phyloP scores from a whole-genome alignment of 2,888 invertebrate genomes.

The Amiota minor region DNA sequence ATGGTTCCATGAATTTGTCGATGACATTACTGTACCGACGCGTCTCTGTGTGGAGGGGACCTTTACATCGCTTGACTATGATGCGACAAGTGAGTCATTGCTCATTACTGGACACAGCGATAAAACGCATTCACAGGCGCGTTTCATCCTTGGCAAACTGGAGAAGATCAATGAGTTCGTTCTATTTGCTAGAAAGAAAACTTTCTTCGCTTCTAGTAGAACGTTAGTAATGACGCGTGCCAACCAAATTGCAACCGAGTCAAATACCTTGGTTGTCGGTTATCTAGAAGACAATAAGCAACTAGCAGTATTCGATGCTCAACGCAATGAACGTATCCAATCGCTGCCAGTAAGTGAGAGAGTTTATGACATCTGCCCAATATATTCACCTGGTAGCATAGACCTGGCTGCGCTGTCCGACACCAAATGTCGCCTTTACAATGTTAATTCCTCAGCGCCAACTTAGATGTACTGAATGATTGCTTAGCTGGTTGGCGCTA shows the following conservation, averaged over 20 bases:
- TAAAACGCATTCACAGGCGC: conserved; percentile 74
- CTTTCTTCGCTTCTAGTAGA: conserved; percentile 80
- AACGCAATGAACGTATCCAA: conserved; percentile 75
- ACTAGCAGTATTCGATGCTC: conserved; percentile 79
- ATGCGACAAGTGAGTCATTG: conserved; percentile 78
- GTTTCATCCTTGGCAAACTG: conserved; percentile 76
- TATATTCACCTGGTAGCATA: conserved; percentile 74
- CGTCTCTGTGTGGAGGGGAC: conserved; percentile 81
- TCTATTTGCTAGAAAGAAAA: conserved; percentile 76
- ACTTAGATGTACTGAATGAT: not conserved
- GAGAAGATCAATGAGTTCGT: conserved; percentile 75
- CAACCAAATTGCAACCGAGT: conserved; percentile 72
- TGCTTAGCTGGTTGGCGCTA: too few relatives aligned
- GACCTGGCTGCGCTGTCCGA: conserved; percentile 80
- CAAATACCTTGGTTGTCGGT: conserved; percentile 80
- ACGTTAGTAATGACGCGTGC: conserved; percentile 79
- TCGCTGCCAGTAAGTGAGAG: conserved; percentile 79
- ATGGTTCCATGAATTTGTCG: conserved; percentile 78
- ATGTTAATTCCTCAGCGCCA: conserved; percentile 67
- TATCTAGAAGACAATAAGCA: conserved; percentile 83
- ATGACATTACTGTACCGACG: conserved; percentile 74
- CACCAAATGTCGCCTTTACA: conserved; percentile 80
- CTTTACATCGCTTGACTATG: conserved; percentile 83
- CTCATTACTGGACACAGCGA: conserved; percentile 83
- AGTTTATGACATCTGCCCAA: conserved; percentile 80